These are phyloP conservation scores for Troides helena DNA, from an alignment of 2,888 invertebrate genomes.

Conservation along the genomic window DNA sequence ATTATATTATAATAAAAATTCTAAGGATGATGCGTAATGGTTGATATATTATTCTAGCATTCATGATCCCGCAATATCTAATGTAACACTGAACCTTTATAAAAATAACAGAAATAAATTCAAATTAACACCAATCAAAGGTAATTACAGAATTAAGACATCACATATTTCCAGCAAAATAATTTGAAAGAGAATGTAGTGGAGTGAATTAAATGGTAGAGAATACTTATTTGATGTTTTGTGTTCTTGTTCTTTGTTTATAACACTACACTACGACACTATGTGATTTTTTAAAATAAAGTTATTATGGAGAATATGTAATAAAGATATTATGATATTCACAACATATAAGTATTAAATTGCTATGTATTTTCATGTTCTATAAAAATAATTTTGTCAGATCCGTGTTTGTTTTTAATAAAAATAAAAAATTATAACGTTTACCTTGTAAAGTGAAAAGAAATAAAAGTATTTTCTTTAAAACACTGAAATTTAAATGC, in stretches of 20 bases:
- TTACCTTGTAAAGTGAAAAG: slow-evolving; percentile 34
- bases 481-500: slow-evolving; percentile 22
- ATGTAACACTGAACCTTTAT: no score
- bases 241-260: not conserved
- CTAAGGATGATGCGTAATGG: no score
- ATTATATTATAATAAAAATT: no score
- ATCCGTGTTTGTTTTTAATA: not conserved
- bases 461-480: slow-evolving; percentile 32
- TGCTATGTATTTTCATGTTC: no score
- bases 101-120: not conserved
- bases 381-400: not conserved
- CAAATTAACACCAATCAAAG: not conserved
- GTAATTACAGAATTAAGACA: not conserved
- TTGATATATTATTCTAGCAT: no score
- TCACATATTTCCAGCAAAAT: not conserved
- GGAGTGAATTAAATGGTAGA: not conserved
- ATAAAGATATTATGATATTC: no score
- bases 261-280: no score
- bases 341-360: no score
- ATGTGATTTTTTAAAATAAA: no score
- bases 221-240: not conserved
- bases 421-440: not conserved
- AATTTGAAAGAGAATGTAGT: not conserved
- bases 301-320: no score
- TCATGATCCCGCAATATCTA: no score